Evolutionary conservation across 35 echinoderm and acorn worm species (phyloP).

Genomic region (Lytechinus variegatus): DNA sequence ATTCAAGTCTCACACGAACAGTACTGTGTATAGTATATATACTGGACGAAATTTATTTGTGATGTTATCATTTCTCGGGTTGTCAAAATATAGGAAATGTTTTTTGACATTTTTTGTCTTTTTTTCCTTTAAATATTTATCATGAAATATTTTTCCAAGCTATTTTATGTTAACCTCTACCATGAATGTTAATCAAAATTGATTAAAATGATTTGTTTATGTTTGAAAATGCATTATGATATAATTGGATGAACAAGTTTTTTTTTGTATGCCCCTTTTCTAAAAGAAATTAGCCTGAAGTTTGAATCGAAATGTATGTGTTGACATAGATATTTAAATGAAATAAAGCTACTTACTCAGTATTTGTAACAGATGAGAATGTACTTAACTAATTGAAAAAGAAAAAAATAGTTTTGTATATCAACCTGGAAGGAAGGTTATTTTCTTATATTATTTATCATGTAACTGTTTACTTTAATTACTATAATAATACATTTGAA

Average conservation of each 20-base stretch:
- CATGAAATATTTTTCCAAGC: neutral
- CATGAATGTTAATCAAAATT: neutral
- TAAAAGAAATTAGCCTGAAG: neutral
- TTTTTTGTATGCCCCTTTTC: neutral
- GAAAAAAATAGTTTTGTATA: neutral
- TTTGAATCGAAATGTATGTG: neutral
- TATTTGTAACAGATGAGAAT: conserved; percentile 4
- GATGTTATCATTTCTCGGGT: neutral
- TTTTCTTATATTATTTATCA: neutral
- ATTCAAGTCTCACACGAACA: neutral
- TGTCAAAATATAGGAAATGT: neutral
- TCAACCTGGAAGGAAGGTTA: neutral
- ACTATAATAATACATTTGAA: neutral
- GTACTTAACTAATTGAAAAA: neutral
- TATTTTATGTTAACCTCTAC: neutral
- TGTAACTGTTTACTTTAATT: neutral
- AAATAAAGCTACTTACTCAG: neutral
- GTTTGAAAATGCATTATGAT: neutral
- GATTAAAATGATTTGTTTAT: neutral
- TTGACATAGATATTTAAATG: neutral
- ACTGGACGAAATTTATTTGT: neutral
- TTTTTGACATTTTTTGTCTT: neutral
- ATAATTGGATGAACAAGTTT: neutral
- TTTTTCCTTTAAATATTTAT: neutral
- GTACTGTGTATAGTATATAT: neutral